phyloP scores from a whole-genome alignment of 2,113 vertebrate species.

The Pluvialis apricaria region DNA sequence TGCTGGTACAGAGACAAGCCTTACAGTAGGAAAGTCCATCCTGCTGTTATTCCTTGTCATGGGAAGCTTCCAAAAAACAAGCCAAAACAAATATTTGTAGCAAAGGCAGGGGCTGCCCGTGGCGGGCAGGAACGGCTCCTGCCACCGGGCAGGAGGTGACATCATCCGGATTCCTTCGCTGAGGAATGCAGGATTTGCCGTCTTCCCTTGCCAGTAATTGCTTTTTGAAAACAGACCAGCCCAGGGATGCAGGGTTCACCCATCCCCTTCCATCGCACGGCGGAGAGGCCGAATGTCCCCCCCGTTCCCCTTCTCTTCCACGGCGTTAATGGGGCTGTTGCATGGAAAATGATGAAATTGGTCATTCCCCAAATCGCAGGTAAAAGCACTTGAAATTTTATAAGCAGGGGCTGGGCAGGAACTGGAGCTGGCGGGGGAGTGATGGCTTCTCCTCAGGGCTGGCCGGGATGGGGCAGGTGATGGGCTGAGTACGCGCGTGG shows the following conservation, averaged over 20 bases:
- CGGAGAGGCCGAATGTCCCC: background rate
- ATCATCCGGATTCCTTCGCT: constrained; percentile 27
- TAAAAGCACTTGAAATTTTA: background rate
- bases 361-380: rapidly evolving
- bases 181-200: constrained; percentile 36
- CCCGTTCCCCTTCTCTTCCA: background rate
- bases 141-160: constrained; percentile 42
- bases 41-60: constrained; percentile 32
- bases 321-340: rapidly evolving
- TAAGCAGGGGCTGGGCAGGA: background rate
- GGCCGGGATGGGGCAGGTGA: background rate
- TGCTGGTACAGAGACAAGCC: background rate
- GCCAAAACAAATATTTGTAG: constrained; percentile 60
- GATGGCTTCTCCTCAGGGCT: background rate
- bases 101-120: background rate
- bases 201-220: constrained; percentile 10
- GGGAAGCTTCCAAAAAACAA: background rate
- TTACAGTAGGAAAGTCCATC: constrained; percentile 25
- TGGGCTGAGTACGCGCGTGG: background rate
- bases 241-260: background rate
- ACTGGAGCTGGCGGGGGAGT: background rate
- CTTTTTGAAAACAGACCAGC: constrained; percentile 23
- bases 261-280: background rate
- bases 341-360: background rate
- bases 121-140: background rate